phyloP scores from a whole-genome alignment of 2,797 vertebrate genomes.

The Labeo calbasu region DNA sequence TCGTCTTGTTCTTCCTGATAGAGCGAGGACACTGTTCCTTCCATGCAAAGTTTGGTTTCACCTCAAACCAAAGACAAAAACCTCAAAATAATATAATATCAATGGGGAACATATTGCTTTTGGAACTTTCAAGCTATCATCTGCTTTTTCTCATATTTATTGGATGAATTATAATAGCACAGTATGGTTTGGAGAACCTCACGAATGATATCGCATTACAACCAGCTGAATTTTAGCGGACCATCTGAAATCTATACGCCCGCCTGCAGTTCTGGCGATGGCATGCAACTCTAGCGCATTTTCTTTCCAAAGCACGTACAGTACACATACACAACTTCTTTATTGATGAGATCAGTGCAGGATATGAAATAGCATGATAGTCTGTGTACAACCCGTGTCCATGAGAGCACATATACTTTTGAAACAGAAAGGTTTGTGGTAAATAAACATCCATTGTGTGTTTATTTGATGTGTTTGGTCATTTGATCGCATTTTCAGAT shows the following conservation, averaged over 20 bases:
- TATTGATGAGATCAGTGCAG: slow-evolving; percentile 10
- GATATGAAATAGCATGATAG: slow-evolving; percentile 3
- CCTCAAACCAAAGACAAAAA: background rate
- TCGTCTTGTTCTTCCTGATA: background rate
- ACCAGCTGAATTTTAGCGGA: background rate
- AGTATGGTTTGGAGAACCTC: background rate
- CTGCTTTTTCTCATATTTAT: background rate
- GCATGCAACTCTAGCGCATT: background rate
- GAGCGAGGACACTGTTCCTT: background rate
- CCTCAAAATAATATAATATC: background rate
- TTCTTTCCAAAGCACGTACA: slow-evolving; percentile 6
- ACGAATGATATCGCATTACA: background rate
- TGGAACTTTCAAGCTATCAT: background rate
- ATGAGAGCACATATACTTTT: background rate
- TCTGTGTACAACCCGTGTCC: background rate
- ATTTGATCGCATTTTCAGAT: background rate
- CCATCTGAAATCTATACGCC: background rate
- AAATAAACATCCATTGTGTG: background rate
- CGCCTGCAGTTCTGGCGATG: background rate
- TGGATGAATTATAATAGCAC: background rate
- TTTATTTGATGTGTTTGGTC: background rate
- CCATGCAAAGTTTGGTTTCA: slow-evolving; percentile 7
- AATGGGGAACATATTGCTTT: background rate
- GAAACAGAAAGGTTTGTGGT: background rate
- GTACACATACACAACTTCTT: background rate